These are phyloP conservation scores for Blastomussa wellsi DNA, from an alignment of 92 coral and sea anemone species.

Conservation along the genomic window DNA sequence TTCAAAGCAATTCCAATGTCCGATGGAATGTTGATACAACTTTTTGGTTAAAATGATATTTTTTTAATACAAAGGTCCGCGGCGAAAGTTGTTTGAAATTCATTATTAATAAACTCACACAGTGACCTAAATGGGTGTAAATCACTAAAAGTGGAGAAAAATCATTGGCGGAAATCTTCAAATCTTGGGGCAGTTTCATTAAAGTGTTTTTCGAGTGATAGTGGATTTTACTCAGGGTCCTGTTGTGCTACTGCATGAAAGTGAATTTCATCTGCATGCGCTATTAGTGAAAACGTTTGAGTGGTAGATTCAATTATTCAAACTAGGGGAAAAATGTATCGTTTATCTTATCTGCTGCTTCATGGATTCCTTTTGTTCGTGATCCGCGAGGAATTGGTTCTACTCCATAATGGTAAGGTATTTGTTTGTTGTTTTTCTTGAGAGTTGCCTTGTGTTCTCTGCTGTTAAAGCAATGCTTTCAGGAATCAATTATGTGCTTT, in stretches of 20 bases:
- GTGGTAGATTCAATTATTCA: neutral
- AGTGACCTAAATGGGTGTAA: constrained; percentile 21
- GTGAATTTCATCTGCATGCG: neutral
- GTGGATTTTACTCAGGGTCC: neutral
- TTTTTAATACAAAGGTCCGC: neutral
- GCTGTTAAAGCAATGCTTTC: neutral
- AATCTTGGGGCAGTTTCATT: neutral
- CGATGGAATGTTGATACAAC: neutral
- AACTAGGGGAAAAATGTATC: constrained; percentile 2
- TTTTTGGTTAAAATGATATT: neutral
- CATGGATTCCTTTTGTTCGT: constrained; percentile 15
- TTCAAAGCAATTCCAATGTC: neutral
- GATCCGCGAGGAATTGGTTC: neutral
- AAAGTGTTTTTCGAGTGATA: neutral
- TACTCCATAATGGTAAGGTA: constrained; percentile 19
- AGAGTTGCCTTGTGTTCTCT: neutral
- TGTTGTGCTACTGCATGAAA: constrained; percentile 8
- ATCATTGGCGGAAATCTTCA: constrained; percentile 30
- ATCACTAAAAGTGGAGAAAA: neutral
- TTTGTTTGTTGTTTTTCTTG: neutral
- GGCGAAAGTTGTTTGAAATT: constrained; percentile 10
- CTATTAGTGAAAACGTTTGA: neutral
- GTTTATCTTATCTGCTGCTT: neutral
- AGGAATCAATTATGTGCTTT: neutral
- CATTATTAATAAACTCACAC: constrained; percentile 31